phyloP scores from a whole-genome alignment of 2,888 invertebrate species.

The Troides aeacus region DNA sequence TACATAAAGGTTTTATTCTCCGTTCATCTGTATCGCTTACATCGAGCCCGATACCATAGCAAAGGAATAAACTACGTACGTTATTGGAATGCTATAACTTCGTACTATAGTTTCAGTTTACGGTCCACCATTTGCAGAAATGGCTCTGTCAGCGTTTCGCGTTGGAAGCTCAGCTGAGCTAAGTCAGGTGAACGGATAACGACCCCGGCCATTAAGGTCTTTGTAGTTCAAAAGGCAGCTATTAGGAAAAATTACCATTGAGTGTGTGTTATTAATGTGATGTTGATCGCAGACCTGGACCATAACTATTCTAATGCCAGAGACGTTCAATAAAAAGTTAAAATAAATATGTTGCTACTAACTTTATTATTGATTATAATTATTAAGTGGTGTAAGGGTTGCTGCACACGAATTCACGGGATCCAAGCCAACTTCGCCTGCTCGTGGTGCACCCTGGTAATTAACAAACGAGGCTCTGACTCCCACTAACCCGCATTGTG shows the following conservation, averaged over 20 bases:
- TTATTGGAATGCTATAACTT: constrained; percentile 28
- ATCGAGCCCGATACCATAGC: constrained; percentile 9
- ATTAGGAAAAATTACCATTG: constrained; percentile 23
- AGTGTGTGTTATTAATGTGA: not conserved
- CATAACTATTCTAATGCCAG: not conserved
- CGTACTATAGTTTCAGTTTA: constrained; percentile 27
- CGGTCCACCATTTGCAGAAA: constrained; percentile 29
- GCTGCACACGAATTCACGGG: no score
- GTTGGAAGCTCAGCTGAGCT: constrained; percentile 25
- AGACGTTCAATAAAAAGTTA: no score
- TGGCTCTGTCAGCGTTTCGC: constrained; percentile 28
- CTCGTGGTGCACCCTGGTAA: no score
- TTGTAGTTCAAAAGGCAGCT: constrained; percentile 20
- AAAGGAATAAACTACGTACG: constrained; percentile 27
- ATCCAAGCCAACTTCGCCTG: no score
- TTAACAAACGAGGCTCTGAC: no score
- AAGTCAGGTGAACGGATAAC: constrained; percentile 30
- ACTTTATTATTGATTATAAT: no score
- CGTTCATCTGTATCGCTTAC: constrained; percentile 17
- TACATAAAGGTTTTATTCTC: constrained; percentile 26
- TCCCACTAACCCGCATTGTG: no score
- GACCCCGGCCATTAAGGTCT: constrained; percentile 26
- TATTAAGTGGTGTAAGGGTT: no score
- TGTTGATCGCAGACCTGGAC: not conserved
- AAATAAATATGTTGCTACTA: no score